Evolutionary conservation across 2,797 vertebrate species (phyloP), one percentile per base, ranked within the genome.

Genomic region (Danio albolineatus): DNA sequence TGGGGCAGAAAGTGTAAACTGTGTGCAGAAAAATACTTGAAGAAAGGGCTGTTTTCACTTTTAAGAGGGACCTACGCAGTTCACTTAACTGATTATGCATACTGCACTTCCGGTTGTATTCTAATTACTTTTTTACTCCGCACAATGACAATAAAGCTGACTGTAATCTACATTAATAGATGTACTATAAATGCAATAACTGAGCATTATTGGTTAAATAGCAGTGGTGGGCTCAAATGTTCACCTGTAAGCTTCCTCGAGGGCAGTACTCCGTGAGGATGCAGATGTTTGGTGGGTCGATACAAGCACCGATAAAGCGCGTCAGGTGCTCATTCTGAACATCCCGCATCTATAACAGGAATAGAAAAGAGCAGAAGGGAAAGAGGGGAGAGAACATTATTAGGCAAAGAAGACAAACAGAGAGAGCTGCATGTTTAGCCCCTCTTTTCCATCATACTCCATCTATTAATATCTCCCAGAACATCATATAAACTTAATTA

Each of bases 261-360:
- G 95, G 96, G 49, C 95, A 98, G 85, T 97, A 98, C 82, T 98
- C 96, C 0, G 96, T 95, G 84, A 98, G 91, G 88, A 98, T 95
- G 84, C 95, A 97, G 90, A 96, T 95, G 89, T 97, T 96, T 0
- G 96, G 96, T 0, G 95, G 87, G 8, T 97, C 96, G 0, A 95
- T 95, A 84, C 96, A 96, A 86, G 95, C 93, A 0, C 97, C 97
- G 0, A 97, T 90, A 88, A 98, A 98, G 6, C 95, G 94, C 0
- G 96, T 98, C 84, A 98, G 89, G 54, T 98, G 96, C 76, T 98
- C 96, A 0, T 97, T 98, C 64, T 98, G 96, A 49, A 96, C 94
- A 2, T 97, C 96, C 39, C 95, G 91, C 94, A 97, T 96, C 96
- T 97, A 82, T 16, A 53, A 21, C 14, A 60, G 12, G 6, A 54